Base-by-base conservation (phyloP, 2,888 invertebrate genomes). In the Orchesellides sinensis region DNA sequence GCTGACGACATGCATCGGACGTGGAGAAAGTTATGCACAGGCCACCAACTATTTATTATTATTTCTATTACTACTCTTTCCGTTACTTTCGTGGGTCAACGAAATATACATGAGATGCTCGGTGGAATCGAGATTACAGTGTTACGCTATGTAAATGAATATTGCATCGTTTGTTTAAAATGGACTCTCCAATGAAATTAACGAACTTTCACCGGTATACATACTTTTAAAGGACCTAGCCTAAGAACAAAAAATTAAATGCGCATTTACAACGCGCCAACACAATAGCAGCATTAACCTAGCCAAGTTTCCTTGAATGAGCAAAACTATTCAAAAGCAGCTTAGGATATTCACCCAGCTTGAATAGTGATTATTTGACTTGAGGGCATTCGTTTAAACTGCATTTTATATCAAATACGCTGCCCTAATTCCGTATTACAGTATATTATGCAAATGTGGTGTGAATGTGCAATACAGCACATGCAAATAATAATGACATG, bases 1-100 rank as follows among this genome's bases (percentile, higher is more conserved):
- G 63, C 52, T 74, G 74, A 74, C 74, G 52, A 74, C 65, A 56
- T 35, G 47, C 69, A 61, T 61, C 21, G 59, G 40, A 72, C 45
- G 45, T 56, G 59, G 17, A 14, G n/a, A 27, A 23, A 27, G 59
- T 59, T 25, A 23, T 2, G n/a, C 10, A 21, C 27, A 12, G 17
- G 25, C 21, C n/a, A 52, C 12, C 10, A 8, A 10, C 32, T 6
- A 32, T 10, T 32, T 10, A 40, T 40, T 10, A 40, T n/a, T 14
- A 40, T 14, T 2, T 40, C 40, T 14, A n/a, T n/a, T n/a, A n/a
- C n/a, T n/a, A n/a, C n/a, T n/a, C n/a, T n/a, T n/a, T n/a, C n/a
- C n/a, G n/a, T n/a, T n/a, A n/a, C n/a, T n/a, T n/a, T n/a, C n/a
- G n/a, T n/a, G n/a, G n/a, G n/a, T n/a, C n/a, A n/a, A n/a, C n/a